phyloP scores from a whole-genome alignment of 1,140 invertebrate species.

The Belonocnema kinseyi region DNA sequence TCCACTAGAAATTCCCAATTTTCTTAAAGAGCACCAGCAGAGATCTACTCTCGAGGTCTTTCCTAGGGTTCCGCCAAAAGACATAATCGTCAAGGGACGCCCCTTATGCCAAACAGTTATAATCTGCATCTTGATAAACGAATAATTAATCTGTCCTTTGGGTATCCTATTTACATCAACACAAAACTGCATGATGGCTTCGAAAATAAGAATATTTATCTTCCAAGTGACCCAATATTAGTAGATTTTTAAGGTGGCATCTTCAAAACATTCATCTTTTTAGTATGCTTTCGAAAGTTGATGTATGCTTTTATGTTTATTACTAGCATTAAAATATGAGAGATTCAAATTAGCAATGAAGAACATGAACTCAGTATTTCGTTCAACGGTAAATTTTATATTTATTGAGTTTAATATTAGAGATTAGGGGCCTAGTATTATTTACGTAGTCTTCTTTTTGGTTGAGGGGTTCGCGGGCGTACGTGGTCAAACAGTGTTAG shows the following conservation, averaged over 20 bases:
- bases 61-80: constrained; percentile 46
- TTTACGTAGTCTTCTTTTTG: too few relatives aligned
- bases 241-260: constrained; percentile 6
- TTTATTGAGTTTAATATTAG: too few relatives aligned
- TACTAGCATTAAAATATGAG: too few relatives aligned
- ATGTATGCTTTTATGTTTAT: too few relatives aligned
- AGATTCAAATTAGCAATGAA: too few relatives aligned
- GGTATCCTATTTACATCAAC: constrained; percentile 13
- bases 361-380: too few relatives aligned
- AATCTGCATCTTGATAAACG: too few relatives aligned
- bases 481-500: too few relatives aligned
- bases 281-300: not conserved
- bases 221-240: not conserved
- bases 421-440: too few relatives aligned
- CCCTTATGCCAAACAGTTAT: constrained; percentile 3
- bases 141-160: constrained; percentile 5
- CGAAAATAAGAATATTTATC: not conserved
- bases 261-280: not conserved
- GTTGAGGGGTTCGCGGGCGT: too few relatives aligned
- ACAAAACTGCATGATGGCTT: not conserved
- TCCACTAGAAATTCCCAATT: not conserved
- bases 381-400: too few relatives aligned
- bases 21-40: constrained; percentile 14
- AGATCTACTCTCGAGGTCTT: constrained; percentile 9
- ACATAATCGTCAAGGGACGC: constrained; percentile 40